Base-by-base conservation (phyloP, 2,797 vertebrate genomes). In the Urosaurus nigricauda region DNA sequence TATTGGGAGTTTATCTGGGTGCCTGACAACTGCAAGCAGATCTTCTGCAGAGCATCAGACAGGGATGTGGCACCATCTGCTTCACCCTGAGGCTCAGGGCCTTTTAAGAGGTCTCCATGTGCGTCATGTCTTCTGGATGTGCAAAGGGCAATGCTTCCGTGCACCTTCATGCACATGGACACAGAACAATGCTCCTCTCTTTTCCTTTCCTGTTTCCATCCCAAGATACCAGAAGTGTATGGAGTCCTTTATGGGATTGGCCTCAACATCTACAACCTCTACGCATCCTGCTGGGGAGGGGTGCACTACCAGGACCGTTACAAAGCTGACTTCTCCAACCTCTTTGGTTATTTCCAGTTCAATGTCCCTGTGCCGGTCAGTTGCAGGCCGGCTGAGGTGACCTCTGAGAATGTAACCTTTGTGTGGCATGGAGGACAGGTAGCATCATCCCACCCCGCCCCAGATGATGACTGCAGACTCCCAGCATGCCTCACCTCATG, bases 181-280 rank as follows among this genome's bases (percentile, higher is more conserved):
- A 29, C 26, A 58, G 53, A 40, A 5, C 2, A 47, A 6, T 43
- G 56, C 35, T 65, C 5, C 32, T 17, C 24, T 79, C 51, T 47
- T 74, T 70, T n/a, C 47, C 12, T 40, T 37, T 37, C 51, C 63
- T 24, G 12, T 40, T 71, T 19, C 24, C 17, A 17, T 56, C 32
- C 19, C 85, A 73, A 83, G 80, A 65, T 92, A 35, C 53, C 80
- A 21, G 40, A 90, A 70, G 83, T 37, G 16, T 89, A 84, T 51
- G 24, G 29, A n/a, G 21, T 91, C 83, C 85, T 93, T 71, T 79
- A 93, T 47, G 78, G 90, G 19, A 93, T 89, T 81, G 94, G 94
- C 71, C 89, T 96, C 68, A 94, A 94, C 63, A 70, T 92, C 74
- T 93, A 93, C 89, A 85, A 92, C 83, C 86, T 94, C 83, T 94